These are phyloP conservation scores for Ptilonorhynchus violaceus DNA, from an alignment of 2,113 vertebrate species.

Conservation along the genomic window DNA sequence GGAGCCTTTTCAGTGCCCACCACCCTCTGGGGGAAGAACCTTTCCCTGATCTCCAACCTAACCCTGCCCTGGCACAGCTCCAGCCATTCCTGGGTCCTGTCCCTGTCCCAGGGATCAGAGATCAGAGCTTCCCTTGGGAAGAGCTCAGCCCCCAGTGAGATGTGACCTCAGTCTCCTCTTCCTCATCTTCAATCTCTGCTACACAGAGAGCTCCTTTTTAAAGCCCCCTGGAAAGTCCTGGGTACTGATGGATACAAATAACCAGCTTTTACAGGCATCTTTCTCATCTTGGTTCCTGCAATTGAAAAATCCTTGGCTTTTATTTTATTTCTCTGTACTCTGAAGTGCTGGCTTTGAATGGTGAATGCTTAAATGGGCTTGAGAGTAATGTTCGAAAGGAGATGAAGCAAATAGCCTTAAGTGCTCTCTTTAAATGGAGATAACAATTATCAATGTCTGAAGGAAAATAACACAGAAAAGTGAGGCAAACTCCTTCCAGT, in stretches of 20 bases:
- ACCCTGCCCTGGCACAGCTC: neutral
- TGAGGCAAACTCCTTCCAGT: neutral
- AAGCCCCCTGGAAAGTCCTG: neutral
- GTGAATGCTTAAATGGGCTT: neutral
- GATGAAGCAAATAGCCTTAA: neutral
- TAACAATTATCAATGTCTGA: neutral
- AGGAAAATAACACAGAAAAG: neutral
- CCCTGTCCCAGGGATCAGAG: neutral
- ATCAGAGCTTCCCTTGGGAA: fast-evolving
- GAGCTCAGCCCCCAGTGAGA: neutral
- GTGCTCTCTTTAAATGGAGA: neutral
- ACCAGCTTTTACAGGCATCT: neutral
- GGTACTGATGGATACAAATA: neutral
- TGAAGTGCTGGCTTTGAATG: neutral
- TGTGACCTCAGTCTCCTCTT: neutral
- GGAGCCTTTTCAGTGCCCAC: neutral
- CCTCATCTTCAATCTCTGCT: neutral
- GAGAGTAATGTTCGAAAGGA: neutral
- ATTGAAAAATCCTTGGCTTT: neutral
- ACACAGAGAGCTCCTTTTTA: neutral
- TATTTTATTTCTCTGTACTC: neutral
- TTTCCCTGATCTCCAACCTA: fast-evolving
- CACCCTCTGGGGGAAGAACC: neutral
- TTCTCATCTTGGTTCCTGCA: neutral
- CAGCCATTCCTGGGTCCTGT: fast-evolving